These are phyloP conservation scores for Temnothorax nylanderi DNA, from an alignment of 1,140 invertebrate genomes.

Conservation along the genomic window DNA sequence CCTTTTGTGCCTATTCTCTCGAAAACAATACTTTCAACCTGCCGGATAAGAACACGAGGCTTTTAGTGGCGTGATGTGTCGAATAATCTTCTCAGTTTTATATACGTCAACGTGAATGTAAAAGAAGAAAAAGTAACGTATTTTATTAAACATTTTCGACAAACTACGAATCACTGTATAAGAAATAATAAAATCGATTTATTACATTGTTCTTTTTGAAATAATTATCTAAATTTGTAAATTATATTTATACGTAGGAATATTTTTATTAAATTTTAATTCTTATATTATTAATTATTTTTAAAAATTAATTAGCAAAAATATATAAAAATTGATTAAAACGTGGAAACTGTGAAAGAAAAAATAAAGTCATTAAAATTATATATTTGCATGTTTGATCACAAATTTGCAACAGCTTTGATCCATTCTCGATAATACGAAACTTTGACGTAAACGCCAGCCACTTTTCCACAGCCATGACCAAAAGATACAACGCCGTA, in stretches of 20 bases:
- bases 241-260: neutral
- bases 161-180: neutral
- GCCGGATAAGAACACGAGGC: slow-evolving; percentile 14
- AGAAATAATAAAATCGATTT: neutral
- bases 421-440: slow-evolving; percentile 71
- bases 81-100: slow-evolving; percentile 19
- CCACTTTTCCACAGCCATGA: slow-evolving; percentile 42
- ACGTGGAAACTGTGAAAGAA: neutral
- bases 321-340: neutral
- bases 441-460: slow-evolving; percentile 71
- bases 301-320: neutral
- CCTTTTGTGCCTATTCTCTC: slow-evolving; percentile 70
- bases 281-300: neutral
- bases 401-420: slow-evolving; percentile 56
- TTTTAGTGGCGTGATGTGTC: neutral
- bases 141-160: neutral
- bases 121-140: neutral
- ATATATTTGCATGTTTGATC: neutral
- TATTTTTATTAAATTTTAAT: neutral
- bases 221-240: neutral
- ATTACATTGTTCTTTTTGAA: neutral
- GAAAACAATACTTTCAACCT: slow-evolving; percentile 44
- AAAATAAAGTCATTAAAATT: neutral
- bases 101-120: neutral
- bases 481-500: slow-evolving; percentile 78